These are phyloP conservation scores for Ferrisia virgata DNA, from an alignment of 2,888 invertebrate species.

Conservation along the genomic window DNA sequence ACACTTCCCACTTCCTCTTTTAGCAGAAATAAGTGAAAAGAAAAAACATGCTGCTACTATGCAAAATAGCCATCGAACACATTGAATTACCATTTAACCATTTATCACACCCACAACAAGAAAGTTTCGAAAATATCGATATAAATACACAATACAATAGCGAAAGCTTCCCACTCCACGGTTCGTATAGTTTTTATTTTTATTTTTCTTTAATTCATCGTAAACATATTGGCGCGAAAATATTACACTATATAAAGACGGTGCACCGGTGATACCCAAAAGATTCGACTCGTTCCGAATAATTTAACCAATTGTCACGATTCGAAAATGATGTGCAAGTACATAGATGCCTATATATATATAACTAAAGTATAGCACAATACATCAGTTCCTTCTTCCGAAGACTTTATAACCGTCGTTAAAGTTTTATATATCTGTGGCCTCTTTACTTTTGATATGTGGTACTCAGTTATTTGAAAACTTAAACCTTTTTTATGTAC, in stretches of 20 bases:
- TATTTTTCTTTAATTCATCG: not conserved
- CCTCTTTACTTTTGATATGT: not conserved
- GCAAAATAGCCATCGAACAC: not conserved
- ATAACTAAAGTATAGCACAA: too few relatives aligned
- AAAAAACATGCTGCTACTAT: not conserved
- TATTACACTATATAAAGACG: not conserved
- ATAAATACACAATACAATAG: slow-evolving; percentile 17
- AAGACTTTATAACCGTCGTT: not conserved
- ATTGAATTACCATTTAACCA: slow-evolving; percentile 7
- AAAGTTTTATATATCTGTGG: not conserved
- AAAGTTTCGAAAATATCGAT: slow-evolving; percentile 4
- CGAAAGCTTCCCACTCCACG: not conserved
- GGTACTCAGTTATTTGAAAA: not conserved
- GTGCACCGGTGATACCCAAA: not conserved
- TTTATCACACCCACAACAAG: slow-evolving; percentile 14
- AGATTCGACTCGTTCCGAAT: not conserved
- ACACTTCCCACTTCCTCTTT: slow-evolving; percentile 21
- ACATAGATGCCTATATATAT: not conserved
- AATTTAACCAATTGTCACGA: not conserved
- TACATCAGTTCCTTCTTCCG: not conserved
- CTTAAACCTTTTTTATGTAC: not conserved
- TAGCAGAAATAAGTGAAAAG: not conserved
- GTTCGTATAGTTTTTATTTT: not conserved
- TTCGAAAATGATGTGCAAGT: not conserved
- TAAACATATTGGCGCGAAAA: not conserved